Evolutionary conservation across 2,113 vertebrate genomes (phyloP).

Genomic region (Boleophthalmus pectinirostris): DNA sequence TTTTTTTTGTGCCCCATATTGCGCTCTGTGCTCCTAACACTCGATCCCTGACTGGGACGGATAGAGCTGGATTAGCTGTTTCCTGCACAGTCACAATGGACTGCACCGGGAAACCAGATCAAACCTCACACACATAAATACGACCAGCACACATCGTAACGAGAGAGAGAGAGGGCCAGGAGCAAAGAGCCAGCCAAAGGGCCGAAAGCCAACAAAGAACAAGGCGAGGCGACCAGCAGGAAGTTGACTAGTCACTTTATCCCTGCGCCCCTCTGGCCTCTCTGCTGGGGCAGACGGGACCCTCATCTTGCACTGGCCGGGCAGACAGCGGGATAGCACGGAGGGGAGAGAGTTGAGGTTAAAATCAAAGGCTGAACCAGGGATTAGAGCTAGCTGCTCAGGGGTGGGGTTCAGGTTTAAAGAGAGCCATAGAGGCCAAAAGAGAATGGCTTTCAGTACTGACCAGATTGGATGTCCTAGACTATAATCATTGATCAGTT

Average conservation of each 20-base stretch:
- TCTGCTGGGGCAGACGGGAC: slow-evolving; percentile 12
- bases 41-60: slow-evolving; percentile 43
- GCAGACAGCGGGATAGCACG: slow-evolving; percentile 34
- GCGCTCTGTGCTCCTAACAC: not conserved
- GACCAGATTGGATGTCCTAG: slow-evolving; percentile 22
- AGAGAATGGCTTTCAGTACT: slow-evolving; percentile 15
- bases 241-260: slow-evolving; percentile 68
- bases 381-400: slow-evolving; percentile 52
- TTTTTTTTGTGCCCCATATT: not conserved
- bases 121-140: slow-evolving; percentile 54
- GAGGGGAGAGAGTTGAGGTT: slow-evolving; percentile 58
- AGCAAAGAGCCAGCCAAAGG: slow-evolving; percentile 54
- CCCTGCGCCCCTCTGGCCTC: slow-evolving; percentile 19
- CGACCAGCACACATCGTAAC: slow-evolving; percentile 44
- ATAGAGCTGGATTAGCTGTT: slow-evolving; percentile 67
- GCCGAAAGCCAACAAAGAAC: slow-evolving; percentile 69
- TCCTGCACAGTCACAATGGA: slow-evolving; percentile 65
- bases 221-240: slow-evolving; percentile 65
- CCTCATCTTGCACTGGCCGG: slow-evolving; percentile 14
- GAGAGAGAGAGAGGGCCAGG: slow-evolving; percentile 25
- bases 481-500: not conserved
- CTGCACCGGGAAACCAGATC: slow-evolving; percentile 63
- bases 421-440: slow-evolving; percentile 14
- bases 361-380: slow-evolving; percentile 64
- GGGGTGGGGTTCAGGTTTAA: slow-evolving; percentile 36